Evolutionary conservation across 2,888 invertebrate species (phyloP).

Genomic region (Pemphredon lugubris): DNA sequence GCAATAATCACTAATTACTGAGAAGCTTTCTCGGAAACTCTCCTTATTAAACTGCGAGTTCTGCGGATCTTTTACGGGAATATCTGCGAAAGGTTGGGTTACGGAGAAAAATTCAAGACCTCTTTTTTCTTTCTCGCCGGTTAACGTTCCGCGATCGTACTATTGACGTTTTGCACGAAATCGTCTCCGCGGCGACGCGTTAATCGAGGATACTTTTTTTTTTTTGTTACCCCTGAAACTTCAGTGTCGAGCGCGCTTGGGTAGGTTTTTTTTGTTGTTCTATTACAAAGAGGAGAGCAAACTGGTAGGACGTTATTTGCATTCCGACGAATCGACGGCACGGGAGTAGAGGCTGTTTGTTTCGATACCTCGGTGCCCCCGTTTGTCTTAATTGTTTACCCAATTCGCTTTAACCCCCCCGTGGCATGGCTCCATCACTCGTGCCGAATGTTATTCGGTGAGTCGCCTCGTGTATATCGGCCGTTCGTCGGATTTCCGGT

Average conservation of each 20-base stretch:
- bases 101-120: not conserved
- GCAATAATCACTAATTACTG: conserved; percentile 62
- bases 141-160: no score
- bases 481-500: conserved; percentile 71
- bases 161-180: no score
- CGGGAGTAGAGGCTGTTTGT: conserved; percentile 56
- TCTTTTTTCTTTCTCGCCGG: conserved; percentile 4
- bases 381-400: conserved; percentile 69
- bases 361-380: conserved; percentile 58
- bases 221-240: no score
- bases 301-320: conserved; percentile 54
- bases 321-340: conserved; percentile 25
- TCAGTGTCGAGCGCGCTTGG: no score
- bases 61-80: conserved; percentile 39
- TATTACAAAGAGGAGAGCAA: conserved; percentile 32
- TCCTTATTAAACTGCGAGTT: conserved; percentile 51
- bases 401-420: conserved; percentile 60
- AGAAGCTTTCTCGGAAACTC: conserved; percentile 47
- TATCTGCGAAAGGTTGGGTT: no score
- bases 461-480: conserved; percentile 60
- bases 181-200: no score
- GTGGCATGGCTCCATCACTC: conserved; percentile 58
- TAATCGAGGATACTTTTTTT: no score
- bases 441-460: conserved; percentile 50
- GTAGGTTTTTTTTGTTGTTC: no score